Evolutionary conservation across 2,113 vertebrate genomes (phyloP).

Genomic region (Pygoscelis adeliae): DNA sequence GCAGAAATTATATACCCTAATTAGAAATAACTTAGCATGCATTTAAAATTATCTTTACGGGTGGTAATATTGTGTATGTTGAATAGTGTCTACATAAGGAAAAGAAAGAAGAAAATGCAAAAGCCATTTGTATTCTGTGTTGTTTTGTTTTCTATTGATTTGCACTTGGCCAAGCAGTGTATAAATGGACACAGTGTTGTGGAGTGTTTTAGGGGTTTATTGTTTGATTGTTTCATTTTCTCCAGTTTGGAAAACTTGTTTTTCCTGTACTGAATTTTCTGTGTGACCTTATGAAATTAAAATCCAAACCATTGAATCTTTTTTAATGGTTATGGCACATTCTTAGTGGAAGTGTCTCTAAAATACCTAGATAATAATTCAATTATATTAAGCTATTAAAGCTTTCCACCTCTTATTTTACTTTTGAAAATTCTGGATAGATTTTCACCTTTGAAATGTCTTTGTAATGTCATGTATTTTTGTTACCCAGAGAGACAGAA

Average conservation of each 20-base stretch:
- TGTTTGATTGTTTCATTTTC: neutral
- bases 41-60: neutral
- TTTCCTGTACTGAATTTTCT: neutral
- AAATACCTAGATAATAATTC: neutral
- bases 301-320: neutral
- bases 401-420: neutral
- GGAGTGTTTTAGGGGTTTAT: neutral
- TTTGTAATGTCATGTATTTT: neutral
- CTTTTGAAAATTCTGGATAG: neutral
- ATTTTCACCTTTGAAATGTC: neutral
- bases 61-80: neutral
- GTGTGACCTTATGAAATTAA: neutral
- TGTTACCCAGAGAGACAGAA: neutral
- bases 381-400: neutral
- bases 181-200: neutral
- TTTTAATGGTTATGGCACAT: neutral
- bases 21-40: neutral
- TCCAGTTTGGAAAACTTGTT: neutral
- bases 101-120: neutral
- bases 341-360: neutral
- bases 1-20: neutral
- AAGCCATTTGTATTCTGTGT: neutral
- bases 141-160: neutral
- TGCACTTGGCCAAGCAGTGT: neutral
- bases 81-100: neutral